phyloP scores from a whole-genome alignment of 1,140 invertebrate species.

The Glossosoma conforme region DNA sequence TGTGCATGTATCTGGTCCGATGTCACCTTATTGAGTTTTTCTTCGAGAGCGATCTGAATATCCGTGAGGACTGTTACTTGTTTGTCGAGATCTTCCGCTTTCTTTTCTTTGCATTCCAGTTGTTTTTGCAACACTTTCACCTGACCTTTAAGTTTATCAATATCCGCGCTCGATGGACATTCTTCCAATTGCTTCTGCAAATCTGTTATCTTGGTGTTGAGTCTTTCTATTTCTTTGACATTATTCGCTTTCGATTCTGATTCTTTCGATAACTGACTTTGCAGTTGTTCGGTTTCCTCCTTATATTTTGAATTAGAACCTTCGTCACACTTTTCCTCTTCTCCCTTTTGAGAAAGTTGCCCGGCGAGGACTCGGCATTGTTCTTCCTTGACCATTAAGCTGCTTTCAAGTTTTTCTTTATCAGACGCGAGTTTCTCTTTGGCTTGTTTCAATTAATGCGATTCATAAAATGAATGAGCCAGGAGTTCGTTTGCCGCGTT shows the following conservation, averaged over 20 bases:
- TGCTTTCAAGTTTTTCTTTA: constrained; percentile 2
- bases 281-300: constrained; percentile 18
- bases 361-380: constrained; percentile 20
- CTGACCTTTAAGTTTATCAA: constrained; percentile 4
- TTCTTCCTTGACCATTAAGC: constrained; percentile 17
- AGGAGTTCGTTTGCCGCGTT: constrained; percentile 8
- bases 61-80: constrained; percentile 14
- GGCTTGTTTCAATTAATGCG: constrained; percentile 12
- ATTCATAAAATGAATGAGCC: constrained; percentile 12
- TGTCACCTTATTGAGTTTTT: constrained; percentile 14
- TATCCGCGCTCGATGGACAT: constrained; percentile 9
- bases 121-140: constrained; percentile 13
- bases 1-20: not conserved
- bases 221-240: constrained; percentile 14
- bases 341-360: constrained; percentile 18
- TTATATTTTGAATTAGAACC: constrained; percentile 23
- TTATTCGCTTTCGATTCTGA: constrained; percentile 18
- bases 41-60: constrained; percentile 20
- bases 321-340: constrained; percentile 24
- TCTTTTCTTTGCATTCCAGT: constrained; percentile 16
- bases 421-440: constrained; percentile 12
- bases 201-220: constrained; percentile 15
- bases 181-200: constrained; percentile 23
- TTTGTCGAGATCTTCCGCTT: constrained; percentile 11
- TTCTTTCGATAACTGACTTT: constrained; percentile 13